Evolutionary conservation across 2,113 vertebrate species (phyloP), one percentile per base, ranked within the genome.

Genomic region (Lagopus muta): DNA sequence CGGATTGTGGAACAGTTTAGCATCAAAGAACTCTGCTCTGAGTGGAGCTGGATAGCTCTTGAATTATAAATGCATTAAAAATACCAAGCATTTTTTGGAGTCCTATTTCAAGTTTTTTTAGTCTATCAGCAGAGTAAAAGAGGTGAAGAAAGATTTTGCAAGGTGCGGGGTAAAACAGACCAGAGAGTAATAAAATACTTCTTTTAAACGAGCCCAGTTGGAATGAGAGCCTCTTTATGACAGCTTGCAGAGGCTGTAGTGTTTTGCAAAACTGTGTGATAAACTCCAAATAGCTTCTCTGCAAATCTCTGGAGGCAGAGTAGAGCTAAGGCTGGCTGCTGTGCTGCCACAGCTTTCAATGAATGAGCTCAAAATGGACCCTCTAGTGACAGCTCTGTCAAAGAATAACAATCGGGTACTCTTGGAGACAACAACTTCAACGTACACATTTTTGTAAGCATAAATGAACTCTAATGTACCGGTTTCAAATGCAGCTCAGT

Each of bases 351-450:
- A 2, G 82, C 87, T 95, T 91, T 96, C 89, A 94, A 88, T 92
- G 93, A 97, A 95, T 76, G 78, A 92, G 84, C 86, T 97, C 55
- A 47, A 93, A 94, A 94, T 67, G 92, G 93, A 89, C 83, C 78
- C 92, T 95, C 94, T 90, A 72, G 86, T 97, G 95, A 97, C 88
- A 96, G 92, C n/a, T 80, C 87, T 91, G 89, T 96, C 96, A 95
- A 97, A 94, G 93, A 88, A 80, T 82, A 96, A 76, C 32, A 61
- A 91, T 94, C 62, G 89, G 86, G 86, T 88, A 34, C 55, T 84
- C 80, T 82, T 82, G 85, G 91, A 90, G 86, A 69, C 64, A 80
- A 90, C 74, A 57, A 76, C 81, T 86, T 89, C 70, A 52, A 73
- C 80, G 65, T 82, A 72, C 50, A 42, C 83, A 52, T 95, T 88